A percentile compares a stretch with the other conserved stretches of the same genome.
Evolutionary conservation across 2,888 invertebrate species (phyloP).

Genomic region (Kuschelorhynchus macadamiae): DNA sequence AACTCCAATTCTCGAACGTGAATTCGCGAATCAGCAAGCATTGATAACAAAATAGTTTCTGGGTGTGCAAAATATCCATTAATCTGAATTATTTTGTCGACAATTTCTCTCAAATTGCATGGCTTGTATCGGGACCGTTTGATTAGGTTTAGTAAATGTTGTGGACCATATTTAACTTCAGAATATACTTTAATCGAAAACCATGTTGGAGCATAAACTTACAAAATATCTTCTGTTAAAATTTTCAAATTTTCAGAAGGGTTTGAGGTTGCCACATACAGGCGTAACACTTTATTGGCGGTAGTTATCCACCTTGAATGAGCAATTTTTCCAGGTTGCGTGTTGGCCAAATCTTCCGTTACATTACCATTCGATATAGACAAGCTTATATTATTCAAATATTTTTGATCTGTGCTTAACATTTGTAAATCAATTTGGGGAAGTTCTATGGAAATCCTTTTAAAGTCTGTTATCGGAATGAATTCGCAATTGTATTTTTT

Average conservation of each 20-base stretch:
- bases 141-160: neutral
- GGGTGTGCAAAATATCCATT: slow-evolving; percentile 1
- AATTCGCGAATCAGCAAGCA: neutral
- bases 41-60: slow-evolving; percentile 1
- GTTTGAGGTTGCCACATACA: neutral
- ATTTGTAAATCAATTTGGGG: neutral
- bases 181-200: neutral
- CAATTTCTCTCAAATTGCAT: neutral
- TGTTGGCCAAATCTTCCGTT: neutral
- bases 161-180: neutral
- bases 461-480: neutral
- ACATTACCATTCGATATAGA: slow-evolving; percentile 4
- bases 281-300: neutral
- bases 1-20: neutral
- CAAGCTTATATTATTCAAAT: neutral
- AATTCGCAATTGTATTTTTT: neutral
- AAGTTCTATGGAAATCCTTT: slow-evolving; percentile 2
- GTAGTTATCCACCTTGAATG: neutral
- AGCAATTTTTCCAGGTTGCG: neutral
- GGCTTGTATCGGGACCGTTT: neutral
- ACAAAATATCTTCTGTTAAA: slow-evolving; percentile 7
- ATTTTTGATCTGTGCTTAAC: slow-evolving; percentile 7
- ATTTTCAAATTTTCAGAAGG: neutral
- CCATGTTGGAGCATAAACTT: slow-evolving; percentile 7
- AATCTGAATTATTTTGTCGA: neutral